phyloP scores from a whole-genome alignment of 2,888 invertebrate genomes.

The Iphiclides podalirius region DNA sequence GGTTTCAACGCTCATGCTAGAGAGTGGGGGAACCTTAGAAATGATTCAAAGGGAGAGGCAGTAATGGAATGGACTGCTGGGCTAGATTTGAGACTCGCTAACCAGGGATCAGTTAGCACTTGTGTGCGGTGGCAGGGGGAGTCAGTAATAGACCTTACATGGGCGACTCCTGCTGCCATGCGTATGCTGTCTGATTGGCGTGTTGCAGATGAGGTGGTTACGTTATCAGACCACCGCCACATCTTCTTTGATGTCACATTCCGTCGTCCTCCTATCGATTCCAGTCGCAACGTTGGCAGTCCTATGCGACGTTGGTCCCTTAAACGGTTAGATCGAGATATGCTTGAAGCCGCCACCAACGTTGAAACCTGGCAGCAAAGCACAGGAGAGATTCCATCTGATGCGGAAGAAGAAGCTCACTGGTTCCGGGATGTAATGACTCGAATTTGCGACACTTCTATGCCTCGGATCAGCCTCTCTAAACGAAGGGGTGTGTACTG shows the following conservation, averaged over 20 bases:
- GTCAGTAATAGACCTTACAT: constrained; percentile 26
- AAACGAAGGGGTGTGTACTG: constrained; percentile 17
- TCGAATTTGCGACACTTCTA: constrained; percentile 22
- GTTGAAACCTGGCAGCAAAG: not conserved
- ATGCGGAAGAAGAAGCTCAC: constrained; percentile 13
- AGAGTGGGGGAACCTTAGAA: not conserved
- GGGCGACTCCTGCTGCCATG: constrained; percentile 3
- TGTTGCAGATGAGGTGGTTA: not conserved
- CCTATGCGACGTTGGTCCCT: constrained; percentile 13
- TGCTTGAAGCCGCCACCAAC: constrained; percentile 3
- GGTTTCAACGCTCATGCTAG: not conserved
- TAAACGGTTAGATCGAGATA: constrained; percentile 16
- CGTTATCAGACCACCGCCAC: constrained; percentile 13
- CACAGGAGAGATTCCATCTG: not conserved
- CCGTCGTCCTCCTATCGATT: not conserved
- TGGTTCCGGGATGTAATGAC: constrained; percentile 19
- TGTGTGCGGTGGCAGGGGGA: constrained; percentile 31
- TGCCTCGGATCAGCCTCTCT: constrained; percentile 5
- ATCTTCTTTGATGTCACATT: constrained; percentile 7
- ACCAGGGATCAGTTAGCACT: constrained; percentile 23
- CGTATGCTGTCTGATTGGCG: not conserved
- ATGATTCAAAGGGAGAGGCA: not conserved
- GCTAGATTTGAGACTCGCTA: constrained; percentile 20
- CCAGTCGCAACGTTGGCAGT: not conserved
- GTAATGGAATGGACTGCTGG: constrained; percentile 24